Conservation (phyloP, 2,113 vertebrate species). For the Cephalopterus ornatus region DNA sequence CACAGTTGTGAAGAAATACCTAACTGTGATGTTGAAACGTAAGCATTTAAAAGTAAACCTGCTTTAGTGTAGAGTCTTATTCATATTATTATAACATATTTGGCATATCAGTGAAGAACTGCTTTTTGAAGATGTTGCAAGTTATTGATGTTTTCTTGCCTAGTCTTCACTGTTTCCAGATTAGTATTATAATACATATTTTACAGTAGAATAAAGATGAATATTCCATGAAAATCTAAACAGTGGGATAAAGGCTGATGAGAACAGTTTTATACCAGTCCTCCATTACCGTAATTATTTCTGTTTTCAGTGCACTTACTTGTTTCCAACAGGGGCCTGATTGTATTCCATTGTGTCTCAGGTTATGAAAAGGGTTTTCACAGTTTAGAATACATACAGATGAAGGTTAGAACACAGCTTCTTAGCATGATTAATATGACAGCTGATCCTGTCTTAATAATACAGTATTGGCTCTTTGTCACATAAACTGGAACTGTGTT, state of each 20-base stretch:
- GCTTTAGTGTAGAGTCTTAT: background rate
- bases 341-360: background rate
- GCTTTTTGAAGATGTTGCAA: background rate
- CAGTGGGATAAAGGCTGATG: background rate
- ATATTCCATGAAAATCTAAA: background rate
- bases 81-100: background rate
- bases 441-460: background rate
- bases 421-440: background rate
- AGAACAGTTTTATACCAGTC: background rate
- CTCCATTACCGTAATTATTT: background rate
- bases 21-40: background rate
- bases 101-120: background rate
- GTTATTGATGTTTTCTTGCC: background rate
- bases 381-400: background rate
- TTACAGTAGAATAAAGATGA: background rate
- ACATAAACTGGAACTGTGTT: fast-evolving
- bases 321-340: background rate
- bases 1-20: background rate
- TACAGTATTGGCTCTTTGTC: background rate
- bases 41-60: background rate
- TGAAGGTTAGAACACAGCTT: background rate
- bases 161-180: background rate
- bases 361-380: background rate
- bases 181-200: background rate
- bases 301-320: background rate